Percentiles rank a stretch among this genome's conserved stretches.
phyloP scores from a whole-genome alignment of 2,113 vertebrate species.

The Seriola rivoliana region DNA sequence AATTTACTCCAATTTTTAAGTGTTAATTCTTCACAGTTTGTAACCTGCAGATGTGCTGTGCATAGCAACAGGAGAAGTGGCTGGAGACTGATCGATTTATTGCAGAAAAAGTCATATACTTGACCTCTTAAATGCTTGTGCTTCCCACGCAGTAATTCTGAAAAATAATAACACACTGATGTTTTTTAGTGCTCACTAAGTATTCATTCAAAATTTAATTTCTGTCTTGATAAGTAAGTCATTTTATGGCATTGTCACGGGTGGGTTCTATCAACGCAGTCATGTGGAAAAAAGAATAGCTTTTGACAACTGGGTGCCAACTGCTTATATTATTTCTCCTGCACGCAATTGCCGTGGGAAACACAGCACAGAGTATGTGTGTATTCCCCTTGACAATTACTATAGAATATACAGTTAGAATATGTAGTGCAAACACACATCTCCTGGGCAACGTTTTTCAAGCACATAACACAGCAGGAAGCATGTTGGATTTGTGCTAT shows the following conservation, averaged over 20 bases:
- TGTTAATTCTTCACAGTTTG: no score
- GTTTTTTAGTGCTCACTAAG: neutral
- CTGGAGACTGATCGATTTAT: neutral
- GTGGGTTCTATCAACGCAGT: neutral
- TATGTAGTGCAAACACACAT: slow-evolving; percentile 31
- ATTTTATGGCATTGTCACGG: slow-evolving; percentile 12
- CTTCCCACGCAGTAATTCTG: neutral
- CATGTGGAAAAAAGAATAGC: slow-evolving; percentile 13
- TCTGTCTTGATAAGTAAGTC: slow-evolving; percentile 15
- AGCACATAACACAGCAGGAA: slow-evolving; percentile 29
- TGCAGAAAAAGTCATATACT: neutral
- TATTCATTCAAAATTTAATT: neutral
- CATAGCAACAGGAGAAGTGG: no score
- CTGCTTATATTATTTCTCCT: slow-evolving; percentile 25
- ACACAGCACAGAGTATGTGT: neutral
- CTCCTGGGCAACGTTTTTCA: slow-evolving; percentile 11
- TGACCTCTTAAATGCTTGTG: neutral
- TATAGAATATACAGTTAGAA: slow-evolving; percentile 9
- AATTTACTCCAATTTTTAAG: no score
- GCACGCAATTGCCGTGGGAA: slow-evolving; percentile 28
- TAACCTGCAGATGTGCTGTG: no score
- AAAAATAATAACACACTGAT: neutral
- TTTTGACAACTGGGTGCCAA: slow-evolving; percentile 33
- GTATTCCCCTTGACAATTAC: slow-evolving; percentile 23
- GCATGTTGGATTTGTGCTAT: neutral